phyloP scores from a whole-genome alignment of 2,888 invertebrate species.

The Dastarcus helophoroides region DNA sequence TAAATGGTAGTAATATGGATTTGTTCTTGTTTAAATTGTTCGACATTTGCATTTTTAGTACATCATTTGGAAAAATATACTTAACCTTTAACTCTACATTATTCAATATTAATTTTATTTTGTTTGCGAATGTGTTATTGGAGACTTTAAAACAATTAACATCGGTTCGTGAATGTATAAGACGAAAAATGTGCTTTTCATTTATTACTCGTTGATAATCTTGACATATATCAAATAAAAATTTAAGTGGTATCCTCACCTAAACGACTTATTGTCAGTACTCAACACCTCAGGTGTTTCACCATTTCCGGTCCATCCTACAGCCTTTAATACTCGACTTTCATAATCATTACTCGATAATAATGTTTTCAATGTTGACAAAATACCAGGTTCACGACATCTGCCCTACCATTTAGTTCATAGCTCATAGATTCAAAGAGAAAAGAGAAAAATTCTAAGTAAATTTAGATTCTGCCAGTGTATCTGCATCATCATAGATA shows the following conservation, averaged over 20 bases:
- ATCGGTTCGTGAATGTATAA: slow-evolving; percentile 4
- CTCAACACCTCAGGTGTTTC: neutral
- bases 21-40: no score
- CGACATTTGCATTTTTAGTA: neutral
- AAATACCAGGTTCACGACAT: slow-evolving; percentile 24
- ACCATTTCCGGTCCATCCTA: slow-evolving; percentile 17
- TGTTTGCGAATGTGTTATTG: slow-evolving; percentile 5
- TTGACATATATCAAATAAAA: slow-evolving; percentile 26
- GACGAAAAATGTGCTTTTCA: slow-evolving; percentile 14
- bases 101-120: neutral
- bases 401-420: slow-evolving; percentile 26
- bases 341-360: slow-evolving; percentile 21
- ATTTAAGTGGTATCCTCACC: slow-evolving; percentile 23
- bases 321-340: slow-evolving; percentile 17
- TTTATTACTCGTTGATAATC: slow-evolving; percentile 28
- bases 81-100: slow-evolving; percentile 3
- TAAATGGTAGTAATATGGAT: no score
- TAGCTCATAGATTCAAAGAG: slow-evolving; percentile 28
- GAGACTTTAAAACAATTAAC: slow-evolving; percentile 4
- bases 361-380: slow-evolving; percentile 26
- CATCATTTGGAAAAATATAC: slow-evolving; percentile 3
- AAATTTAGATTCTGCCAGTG: slow-evolving; percentile 6
- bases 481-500: slow-evolving; percentile 1
- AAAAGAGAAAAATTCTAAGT: slow-evolving; percentile 22
- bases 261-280: no score